Evolutionary conservation across 1,140 invertebrate genomes (phyloP).

Genomic region (Andricus grossulariae): DNA sequence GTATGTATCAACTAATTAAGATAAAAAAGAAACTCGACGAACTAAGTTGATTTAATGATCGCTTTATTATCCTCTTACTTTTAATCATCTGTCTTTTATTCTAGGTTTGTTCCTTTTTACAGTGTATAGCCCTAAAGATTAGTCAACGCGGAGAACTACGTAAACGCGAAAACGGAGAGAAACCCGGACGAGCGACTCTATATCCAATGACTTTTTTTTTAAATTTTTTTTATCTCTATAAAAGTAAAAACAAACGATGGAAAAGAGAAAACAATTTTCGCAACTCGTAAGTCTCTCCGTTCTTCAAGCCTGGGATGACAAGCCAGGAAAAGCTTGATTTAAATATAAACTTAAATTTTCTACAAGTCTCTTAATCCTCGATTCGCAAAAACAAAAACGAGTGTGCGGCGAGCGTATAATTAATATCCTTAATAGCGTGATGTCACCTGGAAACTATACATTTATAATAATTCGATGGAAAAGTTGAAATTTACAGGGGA

Average conservation of each 20-base stretch:
- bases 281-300: slow-evolving; percentile 3
- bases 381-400: slow-evolving; percentile 3
- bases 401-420: not conserved
- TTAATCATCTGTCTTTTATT: slow-evolving; percentile 19
- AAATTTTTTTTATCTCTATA: not conserved
- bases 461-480: slow-evolving; percentile 40
- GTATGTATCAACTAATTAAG: slow-evolving; percentile 59
- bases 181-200: not conserved
- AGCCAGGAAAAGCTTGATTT: not conserved
- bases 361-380: not conserved
- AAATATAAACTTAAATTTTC: slow-evolving; percentile 15
- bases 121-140: slow-evolving; percentile 32
- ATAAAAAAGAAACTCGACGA: slow-evolving; percentile 50
- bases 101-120: slow-evolving; percentile 34
- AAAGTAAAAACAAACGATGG: not conserved
- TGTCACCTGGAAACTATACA: slow-evolving; percentile 40
- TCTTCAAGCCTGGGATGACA: not conserved
- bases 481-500: slow-evolving; percentile 25
- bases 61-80: slow-evolving; percentile 27
- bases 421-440: slow-evolving; percentile 17
- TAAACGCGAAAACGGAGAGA: slow-evolving; percentile 40
- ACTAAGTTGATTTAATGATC: slow-evolving; percentile 44
- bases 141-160: slow-evolving; percentile 32
- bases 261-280: not conserved
- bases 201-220: not conserved